Percentiles rank a stretch among this genome's conserved stretches.
phyloP scores from a whole-genome alignment of 1,140 invertebrate species.

The Drosophila parvula region DNA sequence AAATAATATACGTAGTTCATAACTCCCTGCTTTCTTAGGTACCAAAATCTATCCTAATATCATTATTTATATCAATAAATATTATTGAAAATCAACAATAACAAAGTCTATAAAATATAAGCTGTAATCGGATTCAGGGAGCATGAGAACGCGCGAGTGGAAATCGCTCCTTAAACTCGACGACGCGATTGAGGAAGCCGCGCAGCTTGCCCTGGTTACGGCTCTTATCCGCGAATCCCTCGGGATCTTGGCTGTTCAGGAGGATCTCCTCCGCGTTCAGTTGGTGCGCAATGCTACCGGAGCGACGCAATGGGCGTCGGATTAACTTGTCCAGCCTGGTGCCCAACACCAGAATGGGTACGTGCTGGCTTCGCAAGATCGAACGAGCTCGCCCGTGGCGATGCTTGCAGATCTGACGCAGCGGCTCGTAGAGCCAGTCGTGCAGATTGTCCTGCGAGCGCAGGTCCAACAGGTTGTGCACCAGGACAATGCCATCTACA shows the following conservation, averaged over 20 bases:
- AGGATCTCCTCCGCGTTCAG: conserved; percentile 57
- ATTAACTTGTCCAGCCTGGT: conserved; percentile 52
- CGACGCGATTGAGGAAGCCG: conserved; percentile 48
- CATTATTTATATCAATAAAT: conserved; percentile 1
- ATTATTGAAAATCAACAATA: conserved; percentile 28
- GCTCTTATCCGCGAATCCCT: conserved; percentile 23
- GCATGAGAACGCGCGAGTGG: neutral
- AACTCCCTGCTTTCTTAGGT: neutral
- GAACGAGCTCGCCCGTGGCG: conserved; percentile 35
- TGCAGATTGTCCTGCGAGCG: conserved; percentile 57
- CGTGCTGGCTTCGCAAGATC: conserved; percentile 36
- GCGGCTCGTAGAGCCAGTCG: conserved; percentile 59
- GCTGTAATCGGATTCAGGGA: conserved; percentile 14
- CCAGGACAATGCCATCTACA: conserved; percentile 64
- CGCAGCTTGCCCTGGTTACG: conserved; percentile 51
- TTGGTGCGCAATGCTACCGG: conserved; percentile 48
- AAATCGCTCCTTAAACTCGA: conserved; percentile 61
- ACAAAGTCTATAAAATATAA: conserved; percentile 17
- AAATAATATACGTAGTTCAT: neutral
- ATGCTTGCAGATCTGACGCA: conserved; percentile 45
- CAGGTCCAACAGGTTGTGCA: conserved; percentile 53
- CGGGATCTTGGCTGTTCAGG: conserved; percentile 45
- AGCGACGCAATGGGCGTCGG: conserved; percentile 18
- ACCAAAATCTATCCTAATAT: neutral
- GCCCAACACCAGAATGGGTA: conserved; percentile 64